Conservation (phyloP, 2,797 vertebrate genomes). For the Helarctos malayanus region DNA sequence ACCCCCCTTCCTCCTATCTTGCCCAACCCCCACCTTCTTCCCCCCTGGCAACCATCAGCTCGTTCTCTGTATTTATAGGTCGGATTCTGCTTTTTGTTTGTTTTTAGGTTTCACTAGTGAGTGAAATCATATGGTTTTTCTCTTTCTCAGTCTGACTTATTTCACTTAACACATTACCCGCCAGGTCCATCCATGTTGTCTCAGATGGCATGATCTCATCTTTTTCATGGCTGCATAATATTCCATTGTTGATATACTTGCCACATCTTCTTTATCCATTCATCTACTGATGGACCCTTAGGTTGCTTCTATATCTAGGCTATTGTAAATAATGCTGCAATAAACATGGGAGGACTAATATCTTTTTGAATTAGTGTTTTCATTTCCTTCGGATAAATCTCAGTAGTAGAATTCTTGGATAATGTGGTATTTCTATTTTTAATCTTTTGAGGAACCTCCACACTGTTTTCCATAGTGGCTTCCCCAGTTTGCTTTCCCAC, state of each 20-base stretch:
- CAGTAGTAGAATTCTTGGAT: not conserved
- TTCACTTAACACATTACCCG: not conserved
- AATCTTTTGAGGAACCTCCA: not conserved
- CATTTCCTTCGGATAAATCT: not conserved
- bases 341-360: not conserved
- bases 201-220: not conserved
- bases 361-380: not conserved
- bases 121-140: not conserved
- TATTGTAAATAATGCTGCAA: not conserved
- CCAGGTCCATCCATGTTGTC: not conserved
- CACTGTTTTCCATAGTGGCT: not conserved
- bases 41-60: not conserved
- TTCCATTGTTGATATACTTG: not conserved
- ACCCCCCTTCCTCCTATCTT: not conserved
- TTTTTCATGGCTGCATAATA: not conserved
- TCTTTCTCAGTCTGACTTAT: not conserved
- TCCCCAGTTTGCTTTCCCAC: not conserved
- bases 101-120: not conserved
- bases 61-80: not conserved
- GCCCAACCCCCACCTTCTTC: not conserved
- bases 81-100: not conserved
- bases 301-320: not conserved
- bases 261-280: not conserved
- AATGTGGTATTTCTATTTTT: not conserved
- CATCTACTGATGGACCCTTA: not conserved